These are phyloP conservation scores for Lycia hirtaria DNA, from an alignment of 2,888 invertebrate species.

Conservation along the genomic window DNA sequence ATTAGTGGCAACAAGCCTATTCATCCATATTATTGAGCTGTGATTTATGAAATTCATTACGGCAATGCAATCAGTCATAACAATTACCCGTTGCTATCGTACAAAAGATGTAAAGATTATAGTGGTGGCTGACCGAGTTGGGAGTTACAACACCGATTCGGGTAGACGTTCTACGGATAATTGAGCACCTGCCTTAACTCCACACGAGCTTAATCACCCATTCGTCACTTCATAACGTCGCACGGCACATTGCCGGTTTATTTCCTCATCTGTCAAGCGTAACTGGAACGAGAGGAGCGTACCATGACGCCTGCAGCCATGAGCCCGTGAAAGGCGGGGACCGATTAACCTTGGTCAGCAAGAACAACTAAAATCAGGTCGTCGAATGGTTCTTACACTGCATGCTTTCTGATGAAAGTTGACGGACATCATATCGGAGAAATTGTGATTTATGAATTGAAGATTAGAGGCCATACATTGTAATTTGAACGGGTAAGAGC, in stretches of 20 bases:
- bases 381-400: slow-evolving; percentile 49
- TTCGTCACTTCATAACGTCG: slow-evolving; percentile 35
- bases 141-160: slow-evolving; percentile 54
- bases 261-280: slow-evolving; percentile 38
- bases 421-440: slow-evolving; percentile 47
- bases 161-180: slow-evolving; percentile 45
- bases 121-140: slow-evolving; percentile 48
- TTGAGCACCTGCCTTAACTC: slow-evolving; percentile 47
- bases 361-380: slow-evolving; percentile 63
- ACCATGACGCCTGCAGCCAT: slow-evolving; percentile 44
- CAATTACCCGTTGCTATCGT: slow-evolving; percentile 34
- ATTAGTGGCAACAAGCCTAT: too few species aligned
- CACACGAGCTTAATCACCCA: slow-evolving; percentile 30
- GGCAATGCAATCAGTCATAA: slow-evolving; percentile 29
- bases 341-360: slow-evolving; percentile 55
- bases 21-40: too few species aligned
- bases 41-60: slow-evolving; percentile 31
- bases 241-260: slow-evolving; percentile 46
- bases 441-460: slow-evolving; percentile 46
- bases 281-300: slow-evolving; percentile 48
- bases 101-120: slow-evolving; percentile 27
- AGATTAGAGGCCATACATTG: slow-evolving; percentile 32
- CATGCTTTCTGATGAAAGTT: slow-evolving; percentile 54
- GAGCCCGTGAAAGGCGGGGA: slow-evolving; percentile 59
- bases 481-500: slow-evolving; percentile 17